Conservation (phyloP, 2,888 invertebrate species). For the Rhabditophanes sp. region DNA sequence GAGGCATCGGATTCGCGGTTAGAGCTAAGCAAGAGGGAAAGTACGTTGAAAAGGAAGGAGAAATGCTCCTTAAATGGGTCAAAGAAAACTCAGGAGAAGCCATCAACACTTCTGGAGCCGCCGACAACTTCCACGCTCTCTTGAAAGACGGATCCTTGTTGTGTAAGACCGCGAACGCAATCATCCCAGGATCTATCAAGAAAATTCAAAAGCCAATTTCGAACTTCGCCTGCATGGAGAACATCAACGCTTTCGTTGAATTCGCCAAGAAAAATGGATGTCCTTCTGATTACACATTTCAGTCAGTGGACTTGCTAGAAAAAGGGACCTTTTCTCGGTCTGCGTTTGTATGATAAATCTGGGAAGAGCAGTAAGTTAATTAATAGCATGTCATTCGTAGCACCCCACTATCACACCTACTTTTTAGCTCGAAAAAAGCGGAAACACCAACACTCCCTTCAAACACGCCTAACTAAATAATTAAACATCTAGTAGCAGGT, state of each 20-base stretch:
- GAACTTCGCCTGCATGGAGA: slow-evolving; percentile 97
- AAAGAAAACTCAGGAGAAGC: slow-evolving; percentile 67
- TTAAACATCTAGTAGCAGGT: no score
- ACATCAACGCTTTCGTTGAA: slow-evolving; percentile 80
- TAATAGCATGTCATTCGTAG: no score
- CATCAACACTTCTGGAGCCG: slow-evolving; percentile 63
- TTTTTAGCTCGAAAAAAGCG: no score
- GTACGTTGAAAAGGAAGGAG: slow-evolving; percentile 82
- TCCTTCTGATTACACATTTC: slow-evolving; percentile 69
- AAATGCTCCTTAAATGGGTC: slow-evolving; percentile 83
- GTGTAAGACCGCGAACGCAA: slow-evolving; percentile 75
- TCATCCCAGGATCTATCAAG: slow-evolving; percentile 70
- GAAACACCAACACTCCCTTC: no score
- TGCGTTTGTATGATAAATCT: no score
- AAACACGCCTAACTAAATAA: no score
- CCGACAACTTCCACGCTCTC: slow-evolving; percentile 75
- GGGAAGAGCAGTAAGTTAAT: no score
- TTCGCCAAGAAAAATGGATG: slow-evolving; percentile 72
- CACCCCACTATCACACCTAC: no score
- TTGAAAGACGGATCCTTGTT: slow-evolving; percentile 76
- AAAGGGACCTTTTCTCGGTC: slow-evolving; percentile 83
- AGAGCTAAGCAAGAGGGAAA: slow-evolving; percentile 68
- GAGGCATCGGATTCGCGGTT: slow-evolving; percentile 41
- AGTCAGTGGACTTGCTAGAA: slow-evolving; percentile 57
- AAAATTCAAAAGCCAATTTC: slow-evolving; percentile 75